Conservation (phyloP, 1,140 invertebrate genomes). For the Ooceraea biroi region DNA sequence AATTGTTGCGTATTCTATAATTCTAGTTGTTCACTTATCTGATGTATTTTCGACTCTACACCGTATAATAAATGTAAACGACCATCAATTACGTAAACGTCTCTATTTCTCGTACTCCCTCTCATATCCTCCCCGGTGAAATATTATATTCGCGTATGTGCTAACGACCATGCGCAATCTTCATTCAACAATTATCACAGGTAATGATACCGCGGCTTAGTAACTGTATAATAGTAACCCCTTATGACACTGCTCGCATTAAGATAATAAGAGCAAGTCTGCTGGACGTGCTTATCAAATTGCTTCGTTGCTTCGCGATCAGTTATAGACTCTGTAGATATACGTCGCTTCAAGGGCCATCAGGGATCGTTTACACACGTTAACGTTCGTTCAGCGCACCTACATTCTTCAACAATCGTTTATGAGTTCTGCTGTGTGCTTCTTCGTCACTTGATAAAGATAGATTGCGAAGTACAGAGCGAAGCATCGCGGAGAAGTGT, state of each 20-base stretch:
- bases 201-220: too few species aligned
- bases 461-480: neutral
- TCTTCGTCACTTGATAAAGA: neutral
- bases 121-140: neutral
- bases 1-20: too few species aligned
- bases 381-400: neutral
- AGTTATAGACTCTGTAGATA: slow-evolving; percentile 2
- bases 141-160: neutral
- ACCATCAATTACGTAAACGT: too few species aligned
- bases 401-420: slow-evolving; percentile 7
- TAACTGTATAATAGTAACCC: too few species aligned
- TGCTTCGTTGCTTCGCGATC: neutral
- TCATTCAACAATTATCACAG: neutral
- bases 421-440: neutral
- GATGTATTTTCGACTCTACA: too few species aligned
- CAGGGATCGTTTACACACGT: neutral
- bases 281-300: neutral
- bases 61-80: too few species aligned
- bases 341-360: slow-evolving; percentile 13
- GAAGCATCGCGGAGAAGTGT: neutral
- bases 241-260: neutral
- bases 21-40: neutral
- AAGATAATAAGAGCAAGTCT: neutral
- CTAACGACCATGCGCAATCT: neutral
- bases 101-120: too few species aligned